Evolutionary conservation across 1,140 invertebrate genomes (phyloP).

Genomic region (Amyelois transitella): DNA sequence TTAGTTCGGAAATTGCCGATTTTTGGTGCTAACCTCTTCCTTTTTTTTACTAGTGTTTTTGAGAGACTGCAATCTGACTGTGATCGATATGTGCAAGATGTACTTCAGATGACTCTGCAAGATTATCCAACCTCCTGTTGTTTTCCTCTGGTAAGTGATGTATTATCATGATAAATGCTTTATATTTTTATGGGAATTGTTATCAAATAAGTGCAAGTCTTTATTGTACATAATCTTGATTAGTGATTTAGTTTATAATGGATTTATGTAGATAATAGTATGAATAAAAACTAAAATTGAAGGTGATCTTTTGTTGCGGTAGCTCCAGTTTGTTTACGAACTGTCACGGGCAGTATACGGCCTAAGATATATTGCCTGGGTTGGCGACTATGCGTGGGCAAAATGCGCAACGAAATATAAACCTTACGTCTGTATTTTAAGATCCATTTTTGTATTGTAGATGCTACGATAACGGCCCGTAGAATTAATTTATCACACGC

Average conservation of each 20-base stretch:
- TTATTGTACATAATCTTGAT: background rate
- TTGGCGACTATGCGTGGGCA: slow-evolving; percentile 71
- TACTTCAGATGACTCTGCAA: slow-evolving; percentile 67
- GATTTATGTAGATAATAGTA: slow-evolving; percentile 14
- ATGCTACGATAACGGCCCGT: slow-evolving; percentile 59
- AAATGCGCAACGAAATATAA: slow-evolving; percentile 24
- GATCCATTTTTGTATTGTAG: slow-evolving; percentile 20
- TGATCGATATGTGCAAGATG: slow-evolving; percentile 73
- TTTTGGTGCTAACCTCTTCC: slow-evolving; percentile 66
- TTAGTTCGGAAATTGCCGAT: slow-evolving; percentile 30
- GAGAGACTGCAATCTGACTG: slow-evolving; percentile 64
- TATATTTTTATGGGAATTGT: background rate
- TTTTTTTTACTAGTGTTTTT: slow-evolving; percentile 69
- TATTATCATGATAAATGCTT: background rate
- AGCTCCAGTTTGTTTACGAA: slow-evolving; percentile 74
- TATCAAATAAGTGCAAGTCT: background rate
- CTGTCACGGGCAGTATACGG: slow-evolving; percentile 73
- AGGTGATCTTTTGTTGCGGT: slow-evolving; percentile 62
- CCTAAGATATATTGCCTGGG: slow-evolving; percentile 74
- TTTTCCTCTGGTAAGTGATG: slow-evolving; percentile 58
- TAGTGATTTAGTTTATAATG: background rate
- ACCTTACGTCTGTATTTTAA: slow-evolving; percentile 25
- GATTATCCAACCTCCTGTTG: slow-evolving; percentile 34
- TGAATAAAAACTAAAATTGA: slow-evolving; percentile 29
- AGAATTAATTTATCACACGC: slow-evolving; percentile 74